Base-by-base conservation (phyloP, 2,888 invertebrate genomes). In the Ennomos erosarius region DNA sequence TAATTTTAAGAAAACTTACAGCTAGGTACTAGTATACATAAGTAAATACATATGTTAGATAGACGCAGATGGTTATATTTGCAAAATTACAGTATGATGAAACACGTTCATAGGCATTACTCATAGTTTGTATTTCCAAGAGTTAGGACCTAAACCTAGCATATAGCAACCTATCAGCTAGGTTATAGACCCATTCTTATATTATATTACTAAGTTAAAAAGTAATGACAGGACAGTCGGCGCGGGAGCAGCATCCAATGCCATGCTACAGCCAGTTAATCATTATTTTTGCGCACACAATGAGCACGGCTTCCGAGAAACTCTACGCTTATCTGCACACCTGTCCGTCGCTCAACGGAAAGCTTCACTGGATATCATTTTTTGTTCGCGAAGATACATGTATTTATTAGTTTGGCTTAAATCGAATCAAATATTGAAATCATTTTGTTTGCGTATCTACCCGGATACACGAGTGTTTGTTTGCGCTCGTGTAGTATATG, bases 291-390 rank as follows among this genome's bases (percentile, higher is more conserved):
- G 81, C 79, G 75, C 77, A 76, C 73, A 85, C 84, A 85, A 82
- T 81, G 78, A 74, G 66, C 77, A 74, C 55, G 13, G 78, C 73
- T 88, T 87, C 87, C 77, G 68, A 81, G 85, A 85, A 82, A 66
- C 71, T 74, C 75, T 74, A 75, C 72, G 75, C 72, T 78, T 77
- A 74, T 75, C 94, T 61, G 65, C 58, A 93, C 96, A 96, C 70
- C 96, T 95, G 90, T 94, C 94, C 57, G 75, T 76, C 76, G 75
- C 74, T 75, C 78, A 73, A 73, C 76, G 62, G 45, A 74, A 75
- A 75, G 72, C 74, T 74, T 67, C 69, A 74, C 71, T 67, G 71
- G 61, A 46, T 55, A 65, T 47, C 12, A 48, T 54, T 49, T 59
- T 59, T 54, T 54, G 59, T 49, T 38, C 38, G 37, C 34, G 34